Base-by-base conservation (phyloP, 1,140 invertebrate genomes). In the Bilobella aurantiaca region DNA sequence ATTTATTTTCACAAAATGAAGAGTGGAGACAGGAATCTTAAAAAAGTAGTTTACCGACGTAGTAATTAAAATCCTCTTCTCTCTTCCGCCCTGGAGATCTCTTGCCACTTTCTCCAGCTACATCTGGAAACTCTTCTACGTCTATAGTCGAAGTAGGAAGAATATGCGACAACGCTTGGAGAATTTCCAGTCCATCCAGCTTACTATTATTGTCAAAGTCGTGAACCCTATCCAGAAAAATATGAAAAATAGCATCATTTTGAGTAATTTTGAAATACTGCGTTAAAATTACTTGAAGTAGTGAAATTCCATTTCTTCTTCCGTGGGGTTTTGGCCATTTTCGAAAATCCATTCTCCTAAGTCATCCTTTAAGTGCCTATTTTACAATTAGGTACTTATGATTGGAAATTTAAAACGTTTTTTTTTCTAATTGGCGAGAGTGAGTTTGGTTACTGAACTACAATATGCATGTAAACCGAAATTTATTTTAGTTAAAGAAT, bases 121-220 rank as follows among this genome's bases (percentile, higher is more conserved):
- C 34, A 42, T 42, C 34, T 42, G 18, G 14, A 28, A 57, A 57
- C 8, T 57, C 53, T 21, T 73, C 66, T n/a, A 66, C 66, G 3
- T 77, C 74, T 5, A 73, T 64, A 3, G 77, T 74, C n/a, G n/a
- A n/a, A n/a, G 75, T 69, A 8, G 79, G 76, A 23, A 78, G 62
- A 21, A 79, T 76, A 68, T 83, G 81, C 2, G 74, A 76, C 56
- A 80, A 77, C 0, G 81, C 81, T 42, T 78, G 75, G 37, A 90
- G 75, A 67, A 91, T 82, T 79, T 92, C 89, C 56, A 91, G 76
- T 12, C 89, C 89, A 76, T 92, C 90, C 58, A 91, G 77, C 74
- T 85, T 86, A 0, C 82, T 85, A 74, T 92, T 90, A 72, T 85
- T 86, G 72, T 91, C 88, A 69, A 84, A 84, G 74, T 92, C 90